Evolutionary conservation across 2,113 vertebrate species (phyloP).

Genomic region (Pimephales promelas): DNA sequence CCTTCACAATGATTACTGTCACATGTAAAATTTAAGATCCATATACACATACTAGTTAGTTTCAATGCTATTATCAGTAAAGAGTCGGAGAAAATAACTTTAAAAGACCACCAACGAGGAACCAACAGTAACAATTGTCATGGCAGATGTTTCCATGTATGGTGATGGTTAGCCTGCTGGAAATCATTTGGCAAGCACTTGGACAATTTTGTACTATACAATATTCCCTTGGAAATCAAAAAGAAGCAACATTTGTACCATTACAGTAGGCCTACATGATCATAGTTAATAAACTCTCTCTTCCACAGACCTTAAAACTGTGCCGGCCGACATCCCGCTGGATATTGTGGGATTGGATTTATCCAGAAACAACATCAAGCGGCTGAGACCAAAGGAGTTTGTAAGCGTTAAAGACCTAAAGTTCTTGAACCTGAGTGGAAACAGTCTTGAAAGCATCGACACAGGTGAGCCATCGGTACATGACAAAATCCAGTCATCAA

Average conservation of each 20-base stretch:
- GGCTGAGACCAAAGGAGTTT: conserved; percentile 87
- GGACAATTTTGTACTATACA: not conserved
- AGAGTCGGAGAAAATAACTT: conserved; percentile 34
- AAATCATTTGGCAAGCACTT: conserved; percentile 19
- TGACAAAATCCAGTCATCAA: not conserved
- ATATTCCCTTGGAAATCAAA: not conserved
- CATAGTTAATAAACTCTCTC: conserved; percentile 1
- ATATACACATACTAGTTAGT: not conserved
- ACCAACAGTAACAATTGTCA: conserved; percentile 17
- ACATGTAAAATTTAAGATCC: conserved; percentile 15
- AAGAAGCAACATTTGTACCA: not conserved
- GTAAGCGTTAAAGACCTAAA: conserved; percentile 88
- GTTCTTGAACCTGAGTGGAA: conserved; percentile 90
- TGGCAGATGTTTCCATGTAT: conserved; percentile 43
- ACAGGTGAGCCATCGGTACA: conserved; percentile 77
- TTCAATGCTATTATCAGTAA: conserved; percentile 36
- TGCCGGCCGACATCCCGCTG: conserved; percentile 87
- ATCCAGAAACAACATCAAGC: conserved; percentile 87
- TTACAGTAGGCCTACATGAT: not conserved
- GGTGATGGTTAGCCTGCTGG: conserved; percentile 31
- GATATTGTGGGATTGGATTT: conserved; percentile 91
- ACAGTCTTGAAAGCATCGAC: conserved; percentile 84
- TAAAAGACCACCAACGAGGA: conserved; percentile 42
- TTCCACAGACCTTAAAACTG: conserved; percentile 82
- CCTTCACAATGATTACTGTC: conserved; percentile 15